Evolutionary conservation across 2,888 invertebrate species (phyloP), one percentile per base, ranked within the genome.

Genomic region (Lepidonotus clava): DNA sequence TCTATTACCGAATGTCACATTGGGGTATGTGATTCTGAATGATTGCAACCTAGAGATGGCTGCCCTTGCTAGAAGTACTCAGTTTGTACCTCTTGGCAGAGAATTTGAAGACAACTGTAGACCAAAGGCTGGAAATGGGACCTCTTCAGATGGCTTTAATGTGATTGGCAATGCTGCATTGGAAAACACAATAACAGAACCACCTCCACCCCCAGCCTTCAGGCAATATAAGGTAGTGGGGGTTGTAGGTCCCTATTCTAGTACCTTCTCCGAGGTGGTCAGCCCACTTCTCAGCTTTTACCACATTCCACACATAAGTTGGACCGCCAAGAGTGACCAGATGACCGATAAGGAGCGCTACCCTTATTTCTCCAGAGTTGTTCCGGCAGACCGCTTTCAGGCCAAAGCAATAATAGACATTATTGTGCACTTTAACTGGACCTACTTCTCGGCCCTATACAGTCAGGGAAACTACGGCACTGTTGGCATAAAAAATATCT

Each of bases 381-480:
- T 90, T 5, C 89, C 90, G 0, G 86, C 90, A 0, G 90, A 90
- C 53, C 86, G 83, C 5, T 87, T 87, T 71, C 90, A 90, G 67
- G 88, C 88, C 2, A 67, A 83, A 34, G 89, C 89, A 0, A 89
- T 90, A 5, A 86, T 89, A 6, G 89, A 90, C 84, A 46, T 90
- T 14, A 32, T 89, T 56, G 34, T 76, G 24, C 40, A 85, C 32
- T 89, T 89, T 80, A 80, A 87, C 28, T 90, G 90, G 90, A 87
- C 88, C n/a, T 90, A 90, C 86, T 83, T 90, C 11, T 88, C 89
- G 0, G 86, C 90, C 0, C 28, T 90, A n/a, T 89, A 88, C 85
- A 77, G 87, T 8, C 86, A 89, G 51, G 88, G 89, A 1, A 88
- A 85, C 53, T 90, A 90, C 84, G 90, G 90, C 24, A 34, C 84